These are phyloP conservation scores for Micrasema longulum DNA, from an alignment of 1,140 invertebrate species.

Conservation along the genomic window DNA sequence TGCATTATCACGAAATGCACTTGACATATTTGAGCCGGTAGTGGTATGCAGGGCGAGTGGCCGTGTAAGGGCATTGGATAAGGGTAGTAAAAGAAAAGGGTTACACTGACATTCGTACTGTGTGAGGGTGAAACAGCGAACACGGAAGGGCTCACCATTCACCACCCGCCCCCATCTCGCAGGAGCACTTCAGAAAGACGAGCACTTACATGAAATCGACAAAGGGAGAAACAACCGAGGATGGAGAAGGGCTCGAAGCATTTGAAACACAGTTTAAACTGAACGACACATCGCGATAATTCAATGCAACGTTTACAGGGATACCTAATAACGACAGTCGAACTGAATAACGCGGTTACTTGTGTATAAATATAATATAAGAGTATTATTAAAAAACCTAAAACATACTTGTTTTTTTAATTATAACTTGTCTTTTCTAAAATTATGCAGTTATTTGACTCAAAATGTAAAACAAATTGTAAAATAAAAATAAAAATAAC, in stretches of 20 bases:
- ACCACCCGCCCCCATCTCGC: constrained; percentile 9
- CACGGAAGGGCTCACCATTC: constrained; percentile 11
- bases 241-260: constrained; percentile 18
- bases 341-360: no score
- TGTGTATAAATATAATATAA: no score
- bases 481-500: no score
- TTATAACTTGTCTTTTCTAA: no score
- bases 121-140: constrained; percentile 13
- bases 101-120: constrained; percentile 20
- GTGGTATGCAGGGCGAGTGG: neutral
- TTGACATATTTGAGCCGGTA: constrained; percentile 12
- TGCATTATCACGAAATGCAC: constrained; percentile 7
- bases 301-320: no score
- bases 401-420: no score
- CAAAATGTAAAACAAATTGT: no score
- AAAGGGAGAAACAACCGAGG: neutral
- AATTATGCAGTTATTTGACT: no score
- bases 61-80: constrained; percentile 16
- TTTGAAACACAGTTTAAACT: constrained; percentile 23
- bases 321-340: no score
- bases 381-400: no score
- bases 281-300: neutral
- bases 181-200: constrained; percentile 19
- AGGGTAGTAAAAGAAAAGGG: constrained; percentile 17
- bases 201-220: constrained; percentile 22